Conservation (phyloP, 2,113 vertebrate species). For the Coryphaenoides rupestris region DNA sequence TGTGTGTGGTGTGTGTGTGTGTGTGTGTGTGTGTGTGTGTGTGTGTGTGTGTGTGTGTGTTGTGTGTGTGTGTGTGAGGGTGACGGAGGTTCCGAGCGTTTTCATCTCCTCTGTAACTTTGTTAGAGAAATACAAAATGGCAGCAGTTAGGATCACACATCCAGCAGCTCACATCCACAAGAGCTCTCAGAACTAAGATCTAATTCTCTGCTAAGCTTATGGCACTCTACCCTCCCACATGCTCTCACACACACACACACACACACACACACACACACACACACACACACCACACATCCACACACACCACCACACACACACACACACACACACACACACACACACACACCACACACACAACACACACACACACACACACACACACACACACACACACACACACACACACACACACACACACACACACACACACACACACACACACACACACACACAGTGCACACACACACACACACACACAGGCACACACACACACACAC, state of each 20-base stretch:
- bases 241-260: slow-evolving; percentile 18
- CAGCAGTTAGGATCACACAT: slow-evolving; percentile 69
- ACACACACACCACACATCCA: background rate
- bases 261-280: slow-evolving; percentile 5
- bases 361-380: background rate
- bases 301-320: too few relatives aligned
- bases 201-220: slow-evolving; percentile 62
- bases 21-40: slow-evolving; percentile 16
- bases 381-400: background rate
- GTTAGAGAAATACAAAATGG: slow-evolving; percentile 76
- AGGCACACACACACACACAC: too few relatives aligned
- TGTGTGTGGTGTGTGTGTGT: slow-evolving; percentile 19
- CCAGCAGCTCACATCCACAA: slow-evolving; percentile 67
- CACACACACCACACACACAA: too few relatives aligned
- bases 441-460: slow-evolving; percentile 2
- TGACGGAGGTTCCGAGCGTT: slow-evolving; percentile 50
- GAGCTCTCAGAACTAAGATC: slow-evolving; percentile 74
- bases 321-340: too few relatives aligned
- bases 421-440: background rate
- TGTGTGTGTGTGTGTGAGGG: slow-evolving; percentile 22
- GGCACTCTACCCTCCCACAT: slow-evolving; percentile 32
- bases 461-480: too few relatives aligned
- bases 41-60: slow-evolving; percentile 2
- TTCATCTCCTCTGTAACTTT: slow-evolving; percentile 68
- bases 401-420: background rate